Conservation (phyloP, 2,113 vertebrate genomes). For the Larimichthys crocea region DNA sequence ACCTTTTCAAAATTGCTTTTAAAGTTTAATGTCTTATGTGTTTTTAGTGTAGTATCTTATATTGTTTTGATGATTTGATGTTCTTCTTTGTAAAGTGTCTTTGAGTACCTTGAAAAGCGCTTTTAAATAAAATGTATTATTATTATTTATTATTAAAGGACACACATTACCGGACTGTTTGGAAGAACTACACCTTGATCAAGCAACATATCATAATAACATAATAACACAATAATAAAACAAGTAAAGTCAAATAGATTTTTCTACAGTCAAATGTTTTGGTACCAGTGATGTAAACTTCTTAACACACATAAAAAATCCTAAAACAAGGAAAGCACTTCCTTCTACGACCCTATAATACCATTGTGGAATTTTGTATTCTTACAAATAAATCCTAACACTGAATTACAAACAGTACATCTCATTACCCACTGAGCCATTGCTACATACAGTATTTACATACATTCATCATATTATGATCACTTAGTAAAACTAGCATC, state of each 20-base stretch:
- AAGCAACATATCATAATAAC: no score
- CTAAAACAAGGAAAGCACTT: background rate
- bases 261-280: constrained; percentile 3
- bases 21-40: no score
- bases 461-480: constrained; percentile 20
- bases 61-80: no score
- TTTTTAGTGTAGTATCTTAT: no score
- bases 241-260: background rate
- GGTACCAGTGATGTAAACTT: background rate
- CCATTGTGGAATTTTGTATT: background rate
- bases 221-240: no score
- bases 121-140: no score
- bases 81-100: no score
- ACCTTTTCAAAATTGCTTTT: no score
- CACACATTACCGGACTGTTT: background rate
- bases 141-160: background rate
- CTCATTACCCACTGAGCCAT: background rate
- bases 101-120: no score
- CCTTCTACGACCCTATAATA: background rate
- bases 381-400: background rate
- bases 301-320: background rate
- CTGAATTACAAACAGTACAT: constrained; percentile 4
- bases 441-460: constrained; percentile 12
- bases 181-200: background rate
- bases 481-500: constrained; percentile 19